Base-by-base conservation (phyloP, 2,797 vertebrate species). In the Coracias cyanogaster region DNA sequence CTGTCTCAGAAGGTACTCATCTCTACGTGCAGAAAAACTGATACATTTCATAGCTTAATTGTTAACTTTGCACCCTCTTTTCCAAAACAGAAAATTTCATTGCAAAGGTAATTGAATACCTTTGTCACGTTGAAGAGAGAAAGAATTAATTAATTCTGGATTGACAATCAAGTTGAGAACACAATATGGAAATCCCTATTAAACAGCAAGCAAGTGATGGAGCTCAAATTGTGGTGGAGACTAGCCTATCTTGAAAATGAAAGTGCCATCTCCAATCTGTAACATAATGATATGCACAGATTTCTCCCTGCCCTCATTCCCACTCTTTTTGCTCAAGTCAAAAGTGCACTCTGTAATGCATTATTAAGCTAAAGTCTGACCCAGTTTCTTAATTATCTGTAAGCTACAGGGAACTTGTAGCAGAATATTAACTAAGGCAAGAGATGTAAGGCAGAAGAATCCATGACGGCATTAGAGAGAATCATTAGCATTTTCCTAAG, bases 351-450 rank as follows among this genome's bases (percentile, higher is more conserved):
- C 85, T 91, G 49, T 91, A 93, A 96, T 96, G 86, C 92, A 95
- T 96, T 96, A 95, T 96, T 95, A 92, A 97, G 91, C 93, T 79
- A 92, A 97, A 96, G 92, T 97, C 82, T 97, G 96, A 96, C 95
- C 96, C 89, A 96, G 91, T 95, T 97, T 90, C 93, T 94, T 95
- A 96, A 97, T 96, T 96, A 95, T 96, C 95, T 96, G 86, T 86
- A 94, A 94, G 90, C 92, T 82, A 90, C 25, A 5, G 73, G 82
- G 73, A 86, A 96, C 67, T 91, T 89, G 84, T 81, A 94, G 83
- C 79, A 94, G 94, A 95, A 95, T 96, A 95, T 94, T 97, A 96
- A 96, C 86, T 92, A 96, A 94, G 62, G 82, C 62, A 89, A 66
- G 83, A 89, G 79, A 94, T 71, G 45, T 52, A 84, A 86, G 80